A percentile compares a stretch with the other conserved stretches of the same genome.
phyloP scores from a whole-genome alignment of 2,888 invertebrate species.

The Phyllotreta cruciferae region DNA sequence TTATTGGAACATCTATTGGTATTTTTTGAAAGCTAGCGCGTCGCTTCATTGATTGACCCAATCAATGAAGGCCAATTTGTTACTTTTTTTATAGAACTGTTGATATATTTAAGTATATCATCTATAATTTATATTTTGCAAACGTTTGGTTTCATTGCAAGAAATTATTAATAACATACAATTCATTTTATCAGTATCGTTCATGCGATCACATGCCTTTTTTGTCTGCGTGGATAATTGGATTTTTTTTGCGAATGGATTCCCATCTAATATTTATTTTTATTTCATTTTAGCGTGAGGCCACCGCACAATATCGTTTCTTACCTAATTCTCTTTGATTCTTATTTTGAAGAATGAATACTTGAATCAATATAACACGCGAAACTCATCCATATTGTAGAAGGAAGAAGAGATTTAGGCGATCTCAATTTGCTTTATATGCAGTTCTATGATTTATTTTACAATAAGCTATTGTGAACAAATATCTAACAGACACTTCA shows the following conservation, averaged over 20 bases:
- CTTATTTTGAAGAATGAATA: neutral
- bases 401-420: neutral
- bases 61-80: no score
- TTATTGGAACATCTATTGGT: no score
- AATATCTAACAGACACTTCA: no score
- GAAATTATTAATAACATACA: conserved; percentile 4
- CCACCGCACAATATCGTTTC: conserved; percentile 12
- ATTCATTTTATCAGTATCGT: conserved; percentile 6
- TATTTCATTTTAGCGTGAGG: conserved; percentile 15
- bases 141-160: no score
- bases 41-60: no score
- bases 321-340: conserved; percentile 1
- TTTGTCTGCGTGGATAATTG: conserved; percentile 12
- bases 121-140: no score
- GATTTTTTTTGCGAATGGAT: conserved; percentile 10
- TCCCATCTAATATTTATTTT: conserved; percentile 14
- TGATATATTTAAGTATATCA: no score
- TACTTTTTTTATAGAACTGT: no score
- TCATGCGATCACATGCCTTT: conserved; percentile 3
- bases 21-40: no score
- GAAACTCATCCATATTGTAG: neutral
- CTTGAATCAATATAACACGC: neutral
- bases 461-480: no score
- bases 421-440: no score
- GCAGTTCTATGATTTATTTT: no score